Conservation (phyloP, 2,797 vertebrate species). For the Podarcis siculus region DNA sequence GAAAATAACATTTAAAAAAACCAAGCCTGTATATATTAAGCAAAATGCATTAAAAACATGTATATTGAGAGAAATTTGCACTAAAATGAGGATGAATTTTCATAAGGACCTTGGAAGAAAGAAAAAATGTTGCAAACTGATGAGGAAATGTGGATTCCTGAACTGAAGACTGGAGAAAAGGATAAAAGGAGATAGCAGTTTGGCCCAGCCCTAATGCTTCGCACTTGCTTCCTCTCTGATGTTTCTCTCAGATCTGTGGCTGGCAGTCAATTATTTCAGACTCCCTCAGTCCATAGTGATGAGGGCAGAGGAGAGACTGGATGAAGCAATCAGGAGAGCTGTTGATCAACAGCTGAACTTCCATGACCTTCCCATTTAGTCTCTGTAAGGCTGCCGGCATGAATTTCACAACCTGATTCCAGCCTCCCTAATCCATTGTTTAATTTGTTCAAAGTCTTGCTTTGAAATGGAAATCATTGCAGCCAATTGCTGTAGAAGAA, state of each 20-base stretch:
- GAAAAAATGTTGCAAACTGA: too few relatives aligned
- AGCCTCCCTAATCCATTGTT: neutral
- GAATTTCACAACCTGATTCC: slow-evolving; percentile 12
- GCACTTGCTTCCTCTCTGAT: too few relatives aligned
- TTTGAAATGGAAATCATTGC: slow-evolving; percentile 22
- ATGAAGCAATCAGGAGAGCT: neutral
- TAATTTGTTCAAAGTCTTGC: slow-evolving; percentile 18
- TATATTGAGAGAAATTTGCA: too few relatives aligned
- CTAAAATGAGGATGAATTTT: too few relatives aligned
- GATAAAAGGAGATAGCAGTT: too few relatives aligned
- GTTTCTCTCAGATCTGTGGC: neutral
- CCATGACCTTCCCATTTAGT: neutral
- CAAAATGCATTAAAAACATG: too few relatives aligned
- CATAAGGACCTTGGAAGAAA: too few relatives aligned
- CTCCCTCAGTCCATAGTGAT: neutral
- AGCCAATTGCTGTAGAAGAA: slow-evolving; percentile 12
- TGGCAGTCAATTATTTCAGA: neutral
- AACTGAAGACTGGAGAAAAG: too few relatives aligned
- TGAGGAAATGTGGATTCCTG: too few relatives aligned
- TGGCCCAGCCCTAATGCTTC: too few relatives aligned
- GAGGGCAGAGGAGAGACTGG: neutral
- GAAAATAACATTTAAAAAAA: too few relatives aligned
- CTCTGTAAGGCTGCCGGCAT: neutral
- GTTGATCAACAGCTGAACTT: neutral
- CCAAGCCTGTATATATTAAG: too few relatives aligned